phyloP scores from a whole-genome alignment of 2,113 vertebrate genomes.

The Hippotragus niger region DNA sequence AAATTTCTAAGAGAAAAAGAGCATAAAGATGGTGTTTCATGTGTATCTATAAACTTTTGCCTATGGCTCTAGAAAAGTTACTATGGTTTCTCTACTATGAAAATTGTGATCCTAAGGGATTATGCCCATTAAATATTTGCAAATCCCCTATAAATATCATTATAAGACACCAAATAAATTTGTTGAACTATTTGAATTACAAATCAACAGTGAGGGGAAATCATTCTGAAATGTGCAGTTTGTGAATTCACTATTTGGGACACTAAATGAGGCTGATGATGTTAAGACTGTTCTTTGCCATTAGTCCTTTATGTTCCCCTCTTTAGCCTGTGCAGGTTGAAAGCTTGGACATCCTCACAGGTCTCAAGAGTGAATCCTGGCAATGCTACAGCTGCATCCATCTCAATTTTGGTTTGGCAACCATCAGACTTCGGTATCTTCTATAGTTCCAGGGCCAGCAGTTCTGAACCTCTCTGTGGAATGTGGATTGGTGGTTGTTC shows the following conservation, averaged over 20 bases:
- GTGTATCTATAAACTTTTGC: not conserved
- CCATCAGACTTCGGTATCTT: not conserved
- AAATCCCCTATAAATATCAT: not conserved
- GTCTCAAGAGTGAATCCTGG: not conserved
- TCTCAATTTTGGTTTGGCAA: constrained; percentile 18
- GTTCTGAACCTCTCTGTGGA: not conserved
- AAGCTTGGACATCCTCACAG: not conserved
- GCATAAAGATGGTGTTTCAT: not conserved
- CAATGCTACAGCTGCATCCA: not conserved
- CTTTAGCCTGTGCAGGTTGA: not conserved
- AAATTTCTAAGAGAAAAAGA: not conserved
- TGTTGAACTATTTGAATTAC: not conserved
- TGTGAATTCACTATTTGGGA: not conserved
- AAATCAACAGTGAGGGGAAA: not conserved
- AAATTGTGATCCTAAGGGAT: not conserved
- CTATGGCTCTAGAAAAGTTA: not conserved
- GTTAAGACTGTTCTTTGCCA: not conserved
- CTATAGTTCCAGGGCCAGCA: not conserved
- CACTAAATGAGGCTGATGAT: not conserved
- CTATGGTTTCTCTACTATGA: not conserved
- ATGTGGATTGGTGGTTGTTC: constrained; percentile 5
- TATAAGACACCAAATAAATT: not conserved
- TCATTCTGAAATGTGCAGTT: not conserved
- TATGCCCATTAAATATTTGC: not conserved
- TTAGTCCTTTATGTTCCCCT: not conserved